Percentiles rank a stretch among this genome's conserved stretches.
These are phyloP conservation scores for Xyrauchen texanus DNA, from an alignment of 2,113 vertebrate species.

Conservation along the genomic window DNA sequence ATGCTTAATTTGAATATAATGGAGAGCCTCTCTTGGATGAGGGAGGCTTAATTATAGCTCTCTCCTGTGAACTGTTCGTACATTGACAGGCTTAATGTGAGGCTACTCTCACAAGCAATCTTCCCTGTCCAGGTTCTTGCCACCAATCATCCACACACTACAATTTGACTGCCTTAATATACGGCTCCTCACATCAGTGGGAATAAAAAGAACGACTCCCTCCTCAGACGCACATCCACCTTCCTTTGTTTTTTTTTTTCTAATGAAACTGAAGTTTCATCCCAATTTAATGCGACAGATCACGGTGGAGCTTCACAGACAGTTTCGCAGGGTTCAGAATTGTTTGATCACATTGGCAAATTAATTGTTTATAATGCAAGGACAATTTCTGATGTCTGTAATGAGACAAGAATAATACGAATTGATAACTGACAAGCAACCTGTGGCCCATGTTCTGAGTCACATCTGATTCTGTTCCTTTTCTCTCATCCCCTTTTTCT, in stretches of 20 bases:
- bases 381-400: conserved; percentile 6
- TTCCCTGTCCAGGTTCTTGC: conserved; percentile 81
- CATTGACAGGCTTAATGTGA: conserved; percentile 85
- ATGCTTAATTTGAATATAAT: conserved; percentile 92
- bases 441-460: neutral
- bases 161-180: conserved; percentile 85
- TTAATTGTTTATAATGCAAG: conserved; percentile 1
- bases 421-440: conserved; percentile 4
- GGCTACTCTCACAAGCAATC: conserved; percentile 78
- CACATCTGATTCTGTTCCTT: too few species aligned
- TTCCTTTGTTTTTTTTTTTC: conserved; percentile 30
- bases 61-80: conserved; percentile 79
- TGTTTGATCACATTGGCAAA: conserved; percentile 40
- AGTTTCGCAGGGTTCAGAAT: neutral
- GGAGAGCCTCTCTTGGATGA: conserved; percentile 86
- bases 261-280: conserved; percentile 50
- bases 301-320: neutral
- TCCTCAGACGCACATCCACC: conserved; percentile 15
- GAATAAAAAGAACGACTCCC: conserved; percentile 35
- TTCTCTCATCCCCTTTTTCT: too few species aligned
- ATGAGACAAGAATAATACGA: neutral
- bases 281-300: conserved; percentile 27
- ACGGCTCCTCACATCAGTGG: conserved; percentile 30
- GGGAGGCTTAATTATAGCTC: conserved; percentile 90
- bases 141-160: conserved; percentile 76